phyloP scores from a whole-genome alignment of 2,797 vertebrate species.

The Propithecus perrieri region DNA sequence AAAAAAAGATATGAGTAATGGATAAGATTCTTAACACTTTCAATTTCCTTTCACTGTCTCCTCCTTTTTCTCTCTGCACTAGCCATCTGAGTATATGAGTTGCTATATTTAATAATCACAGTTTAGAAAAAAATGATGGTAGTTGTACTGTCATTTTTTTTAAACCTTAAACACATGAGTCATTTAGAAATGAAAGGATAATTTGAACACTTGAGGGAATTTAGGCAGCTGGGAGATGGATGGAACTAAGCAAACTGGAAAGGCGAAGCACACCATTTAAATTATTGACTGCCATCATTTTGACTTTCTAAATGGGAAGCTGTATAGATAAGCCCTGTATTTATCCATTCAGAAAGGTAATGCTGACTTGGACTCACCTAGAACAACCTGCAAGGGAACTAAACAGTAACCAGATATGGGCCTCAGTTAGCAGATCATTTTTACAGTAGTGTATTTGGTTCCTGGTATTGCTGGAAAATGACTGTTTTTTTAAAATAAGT shows the following conservation, averaged over 20 bases:
- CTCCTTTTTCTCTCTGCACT: conserved; percentile 57
- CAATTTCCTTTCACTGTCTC: conserved; percentile 83
- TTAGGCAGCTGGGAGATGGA: background rate
- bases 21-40: conserved; percentile 83
- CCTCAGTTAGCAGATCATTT: background rate
- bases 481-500: background rate
- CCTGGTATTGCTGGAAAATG: background rate
- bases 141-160: background rate
- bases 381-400: background rate
- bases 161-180: conserved; percentile 29
- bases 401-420: background rate
- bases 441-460: background rate
- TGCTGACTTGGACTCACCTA: background rate
- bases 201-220: conserved; percentile 35
- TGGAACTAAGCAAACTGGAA: background rate
- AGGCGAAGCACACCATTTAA: background rate
- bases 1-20: conserved; percentile 77
- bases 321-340: background rate
- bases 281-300: background rate
- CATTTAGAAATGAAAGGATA: conserved; percentile 71
- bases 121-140: conserved; percentile 14
- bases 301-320: background rate
- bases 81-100: conserved; percentile 28
- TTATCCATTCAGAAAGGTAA: conserved; percentile 16
- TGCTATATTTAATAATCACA: conserved; percentile 67